Base-by-base conservation (phyloP, 2,113 vertebrate genomes). In the Rhodinocichla rosea region DNA sequence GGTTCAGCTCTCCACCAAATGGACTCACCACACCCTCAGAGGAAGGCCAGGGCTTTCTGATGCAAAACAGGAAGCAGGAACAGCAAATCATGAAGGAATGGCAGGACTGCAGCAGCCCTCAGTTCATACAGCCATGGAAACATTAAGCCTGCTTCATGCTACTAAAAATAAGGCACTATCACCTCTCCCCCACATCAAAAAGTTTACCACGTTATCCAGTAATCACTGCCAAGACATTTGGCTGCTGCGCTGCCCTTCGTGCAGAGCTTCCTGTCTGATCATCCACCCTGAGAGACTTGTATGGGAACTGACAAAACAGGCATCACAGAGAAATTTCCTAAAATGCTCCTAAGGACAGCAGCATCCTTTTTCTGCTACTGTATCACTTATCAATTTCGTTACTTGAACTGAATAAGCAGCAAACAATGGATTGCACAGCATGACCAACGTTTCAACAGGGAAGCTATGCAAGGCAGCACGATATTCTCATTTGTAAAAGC, bases 81-180 rank as follows among this genome's bases (percentile, higher is more conserved):
- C 78, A 96, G 90, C 82, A 94, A 94, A 95, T 92, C 87, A 73
- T 7, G 42, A 83, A 90, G 90, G 87, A 94, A 97, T 75, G 87
- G 67, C 70, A 94, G 49, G 78, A 91, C 53, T 49, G 78, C 90
- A 80, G 57, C 44, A 87, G 44, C 50, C 50, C 77, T 82, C 28
- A 15, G 73, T 64, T 89, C 82, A 64, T 13, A 68, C 49, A 40
- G 23, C 71, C 87, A 87, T 57, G 74, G 94, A 90, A 93, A 91
- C 15, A 85, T 71, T 56, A 91, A 53, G 53, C 63, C 71, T 13
- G 21, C 42, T 89, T 90, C 83, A 74, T 32, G 30, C 45, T 55
- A 42, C 91, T 80, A 87, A 95, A 94, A 95, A 94, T 94, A 96
- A 74, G 5, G 52, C 3, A 1, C 71, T 69, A 44, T 92, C 84